Conservation (phyloP, 2,888 invertebrate genomes). For the Torymus tubicola region DNA sequence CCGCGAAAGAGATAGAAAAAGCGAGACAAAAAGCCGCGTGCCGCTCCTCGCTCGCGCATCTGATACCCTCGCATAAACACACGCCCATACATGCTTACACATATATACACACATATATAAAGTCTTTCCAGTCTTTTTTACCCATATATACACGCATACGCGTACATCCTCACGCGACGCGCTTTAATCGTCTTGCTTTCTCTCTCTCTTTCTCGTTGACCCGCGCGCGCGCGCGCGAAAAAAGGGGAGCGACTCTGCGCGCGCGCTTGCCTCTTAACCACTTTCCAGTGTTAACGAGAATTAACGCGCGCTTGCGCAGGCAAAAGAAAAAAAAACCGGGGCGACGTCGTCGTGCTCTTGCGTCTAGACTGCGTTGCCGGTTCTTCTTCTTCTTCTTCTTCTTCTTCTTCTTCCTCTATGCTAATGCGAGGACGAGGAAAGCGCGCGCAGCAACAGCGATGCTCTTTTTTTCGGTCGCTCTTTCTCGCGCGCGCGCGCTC, state of each 20-base stretch:
- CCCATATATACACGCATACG: background rate
- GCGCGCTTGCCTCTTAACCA: constrained; percentile 51
- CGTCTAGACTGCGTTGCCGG: constrained; percentile 30
- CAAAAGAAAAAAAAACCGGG: constrained; percentile 14
- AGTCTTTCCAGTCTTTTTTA: background rate
- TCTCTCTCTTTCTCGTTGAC: constrained; percentile 28
- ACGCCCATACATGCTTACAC: background rate
- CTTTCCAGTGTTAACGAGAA: constrained; percentile 59
- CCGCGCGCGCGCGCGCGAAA: constrained; percentile 10
- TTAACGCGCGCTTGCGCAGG: constrained; percentile 49
- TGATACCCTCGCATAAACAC: constrained; percentile 3
- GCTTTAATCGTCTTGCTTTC: constrained; percentile 32
- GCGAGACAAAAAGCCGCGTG: background rate
- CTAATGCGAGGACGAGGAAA: constrained; percentile 28
- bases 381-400: background rate
- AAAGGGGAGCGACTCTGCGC: constrained; percentile 13
- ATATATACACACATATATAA: background rate
- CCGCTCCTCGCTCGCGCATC: background rate
- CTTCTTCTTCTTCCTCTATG: constrained; percentile 37
- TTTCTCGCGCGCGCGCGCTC: background rate
- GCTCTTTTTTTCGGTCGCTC: constrained; percentile 9
- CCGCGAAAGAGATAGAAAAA: constrained; percentile 1
- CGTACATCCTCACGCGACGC: constrained; percentile 29
- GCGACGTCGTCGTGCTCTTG: constrained; percentile 11
- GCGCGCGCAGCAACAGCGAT: background rate